Conservation (phyloP, 2,797 vertebrate genomes). For the Coluber constrictor region DNA sequence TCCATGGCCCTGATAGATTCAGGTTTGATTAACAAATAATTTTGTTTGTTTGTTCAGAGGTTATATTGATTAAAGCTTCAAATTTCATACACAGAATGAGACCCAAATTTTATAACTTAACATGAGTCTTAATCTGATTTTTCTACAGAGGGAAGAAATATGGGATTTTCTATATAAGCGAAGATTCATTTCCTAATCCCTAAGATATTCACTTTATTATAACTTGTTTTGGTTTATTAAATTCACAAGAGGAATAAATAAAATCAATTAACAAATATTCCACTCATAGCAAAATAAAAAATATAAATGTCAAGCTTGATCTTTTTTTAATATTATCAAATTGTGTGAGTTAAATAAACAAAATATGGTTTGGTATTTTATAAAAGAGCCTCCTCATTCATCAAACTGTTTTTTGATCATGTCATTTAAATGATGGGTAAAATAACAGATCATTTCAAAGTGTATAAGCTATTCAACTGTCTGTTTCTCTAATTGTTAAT, state of each 20-base stretch:
- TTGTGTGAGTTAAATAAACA: background rate
- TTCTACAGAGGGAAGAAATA: background rate
- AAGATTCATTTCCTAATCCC: background rate
- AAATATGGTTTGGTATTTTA: background rate
- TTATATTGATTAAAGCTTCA: background rate
- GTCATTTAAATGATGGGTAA: slow-evolving; percentile 16
- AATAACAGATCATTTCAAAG: slow-evolving; percentile 29
- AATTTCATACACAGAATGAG: background rate
- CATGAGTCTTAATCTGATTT: background rate
- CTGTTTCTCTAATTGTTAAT: slow-evolving; percentile 39
- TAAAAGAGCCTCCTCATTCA: background rate
- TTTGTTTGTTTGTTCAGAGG: background rate
- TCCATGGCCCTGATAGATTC: background rate
- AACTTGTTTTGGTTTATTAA: background rate
- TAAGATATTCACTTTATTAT: slow-evolving; percentile 9
- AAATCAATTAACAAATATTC: background rate
- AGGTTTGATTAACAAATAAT: background rate
- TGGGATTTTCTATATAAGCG: background rate
- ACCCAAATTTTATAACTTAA: background rate
- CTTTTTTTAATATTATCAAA: background rate
- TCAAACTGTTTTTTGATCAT: background rate
- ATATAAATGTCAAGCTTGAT: background rate
- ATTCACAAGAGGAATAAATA: background rate
- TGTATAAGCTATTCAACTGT: background rate
- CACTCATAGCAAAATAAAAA: background rate